Conservation (phyloP, 2,888 invertebrate species). For the Adela reaumurella region DNA sequence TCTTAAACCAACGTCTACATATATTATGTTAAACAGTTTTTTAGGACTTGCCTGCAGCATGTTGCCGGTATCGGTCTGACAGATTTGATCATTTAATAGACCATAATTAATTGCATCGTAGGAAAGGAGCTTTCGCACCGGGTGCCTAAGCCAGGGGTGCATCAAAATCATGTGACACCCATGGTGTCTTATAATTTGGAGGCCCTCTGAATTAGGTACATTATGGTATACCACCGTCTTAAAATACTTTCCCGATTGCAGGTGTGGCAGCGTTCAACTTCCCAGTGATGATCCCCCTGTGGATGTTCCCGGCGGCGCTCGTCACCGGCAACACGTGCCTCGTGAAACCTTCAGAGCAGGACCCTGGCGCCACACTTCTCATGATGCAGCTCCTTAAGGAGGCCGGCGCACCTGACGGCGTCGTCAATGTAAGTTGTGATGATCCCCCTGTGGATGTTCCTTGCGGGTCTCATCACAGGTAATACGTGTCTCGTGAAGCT, state of each 20-base stretch:
- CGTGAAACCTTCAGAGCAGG: slow-evolving; percentile 95
- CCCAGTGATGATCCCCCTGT: slow-evolving; percentile 99
- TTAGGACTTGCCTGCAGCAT: no score
- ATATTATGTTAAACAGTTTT: no score
- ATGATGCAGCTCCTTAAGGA: slow-evolving; percentile 89
- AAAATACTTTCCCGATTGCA: slow-evolving; percentile 47
- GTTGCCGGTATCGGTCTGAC: no score
- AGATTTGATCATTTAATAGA: no score
- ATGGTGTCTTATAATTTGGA: neutral
- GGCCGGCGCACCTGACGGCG: slow-evolving; percentile 94
- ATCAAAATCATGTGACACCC: neutral
- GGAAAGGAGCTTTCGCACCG: no score
- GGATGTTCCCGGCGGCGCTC: slow-evolving; percentile 86
- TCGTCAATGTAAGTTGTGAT: slow-evolving; percentile 94
- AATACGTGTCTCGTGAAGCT: slow-evolving; percentile 95
- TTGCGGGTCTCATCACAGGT: slow-evolving; percentile 82
- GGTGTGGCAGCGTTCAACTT: slow-evolving; percentile 99
- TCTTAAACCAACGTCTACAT: no score
- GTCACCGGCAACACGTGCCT: slow-evolving; percentile 94
- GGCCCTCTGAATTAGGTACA: neutral
- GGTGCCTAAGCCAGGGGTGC: no score
- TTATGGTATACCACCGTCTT: neutral
- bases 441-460: slow-evolving; percentile 98
- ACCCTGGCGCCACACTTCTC: slow-evolving; percentile 95
- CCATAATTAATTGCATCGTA: no score